Conservation (phyloP, 2,113 vertebrate genomes). For the Phylloscopus trochiloides region DNA sequence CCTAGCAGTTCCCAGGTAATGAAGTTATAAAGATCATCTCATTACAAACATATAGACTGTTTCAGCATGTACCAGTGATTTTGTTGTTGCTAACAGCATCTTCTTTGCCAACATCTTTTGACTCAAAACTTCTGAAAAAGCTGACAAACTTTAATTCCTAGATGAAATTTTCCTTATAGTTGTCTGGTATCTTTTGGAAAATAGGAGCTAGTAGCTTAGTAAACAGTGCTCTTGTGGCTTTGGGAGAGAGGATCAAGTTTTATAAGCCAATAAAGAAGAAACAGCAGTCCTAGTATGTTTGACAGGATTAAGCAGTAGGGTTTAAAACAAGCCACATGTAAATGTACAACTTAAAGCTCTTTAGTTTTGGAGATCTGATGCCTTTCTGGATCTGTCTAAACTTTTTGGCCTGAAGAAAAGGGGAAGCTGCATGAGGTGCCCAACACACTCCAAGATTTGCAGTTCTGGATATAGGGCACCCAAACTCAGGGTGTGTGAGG, state of each 20-base stretch:
- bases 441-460: neutral
- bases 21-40: neutral
- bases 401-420: neutral
- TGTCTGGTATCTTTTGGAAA: neutral
- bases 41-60: neutral
- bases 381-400: neutral
- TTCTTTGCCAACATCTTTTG: neutral
- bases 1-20: neutral
- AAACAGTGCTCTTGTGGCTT: neutral
- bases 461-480: neutral
- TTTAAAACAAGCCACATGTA: neutral
- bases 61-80: neutral
- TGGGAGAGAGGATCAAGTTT: neutral
- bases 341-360: neutral
- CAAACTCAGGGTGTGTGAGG: neutral
- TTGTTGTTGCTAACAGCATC: neutral
- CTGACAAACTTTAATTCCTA: neutral
- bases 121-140: neutral
- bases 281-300: neutral
- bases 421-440: neutral
- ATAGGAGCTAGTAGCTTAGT: neutral
- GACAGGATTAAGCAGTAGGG: neutral
- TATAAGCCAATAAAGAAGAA: slow-evolving; percentile 5
- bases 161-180: neutral
- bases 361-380: neutral